These are phyloP conservation scores for Lindbergichthys nudifrons DNA, from an alignment of 2,797 vertebrate genomes.

Conservation along the genomic window DNA sequence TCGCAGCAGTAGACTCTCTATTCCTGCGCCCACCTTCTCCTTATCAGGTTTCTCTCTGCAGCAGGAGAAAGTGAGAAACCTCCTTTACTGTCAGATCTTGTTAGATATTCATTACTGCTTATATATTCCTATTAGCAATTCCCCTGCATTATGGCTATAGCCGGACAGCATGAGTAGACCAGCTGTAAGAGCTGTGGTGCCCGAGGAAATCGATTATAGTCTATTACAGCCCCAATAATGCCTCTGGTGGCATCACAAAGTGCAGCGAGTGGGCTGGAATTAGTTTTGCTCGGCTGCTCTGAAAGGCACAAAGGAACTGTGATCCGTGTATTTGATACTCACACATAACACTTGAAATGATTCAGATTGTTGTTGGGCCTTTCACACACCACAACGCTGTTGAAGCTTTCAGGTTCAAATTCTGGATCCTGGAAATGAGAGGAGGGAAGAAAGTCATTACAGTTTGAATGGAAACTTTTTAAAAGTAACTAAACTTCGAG, in stretches of 20 bases:
- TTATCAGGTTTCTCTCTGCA: slow-evolving; percentile 90
- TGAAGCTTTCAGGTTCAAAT: slow-evolving; percentile 89
- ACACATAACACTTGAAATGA: slow-evolving; percentile 94
- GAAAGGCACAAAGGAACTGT: slow-evolving; percentile 45
- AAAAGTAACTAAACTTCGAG: slow-evolving; percentile 19
- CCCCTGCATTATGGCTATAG: slow-evolving; percentile 53
- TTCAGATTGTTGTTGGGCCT: slow-evolving; percentile 93
- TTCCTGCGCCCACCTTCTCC: slow-evolving; percentile 88
- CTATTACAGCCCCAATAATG: slow-evolving; percentile 67
- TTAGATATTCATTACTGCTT: slow-evolving; percentile 74
- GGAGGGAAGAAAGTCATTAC: neutral
- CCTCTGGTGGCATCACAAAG: slow-evolving; percentile 60
- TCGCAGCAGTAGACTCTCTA: slow-evolving; percentile 92
- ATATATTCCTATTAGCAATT: slow-evolving; percentile 67
- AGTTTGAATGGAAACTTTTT: slow-evolving; percentile 15
- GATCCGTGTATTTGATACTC: slow-evolving; percentile 82
- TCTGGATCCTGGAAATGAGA: slow-evolving; percentile 77
- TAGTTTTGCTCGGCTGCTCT: slow-evolving; percentile 65
- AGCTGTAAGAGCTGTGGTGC: slow-evolving; percentile 62
- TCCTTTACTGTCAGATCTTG: slow-evolving; percentile 64
- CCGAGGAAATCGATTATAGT: slow-evolving; percentile 72
- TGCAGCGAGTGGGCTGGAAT: slow-evolving; percentile 65
- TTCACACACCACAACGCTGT: slow-evolving; percentile 88
- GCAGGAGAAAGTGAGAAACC: slow-evolving; percentile 63
- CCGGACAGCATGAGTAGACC: slow-evolving; percentile 47